Conservation (phyloP, 2,888 invertebrate genomes). For the Aphidoletes aphidimyza region DNA sequence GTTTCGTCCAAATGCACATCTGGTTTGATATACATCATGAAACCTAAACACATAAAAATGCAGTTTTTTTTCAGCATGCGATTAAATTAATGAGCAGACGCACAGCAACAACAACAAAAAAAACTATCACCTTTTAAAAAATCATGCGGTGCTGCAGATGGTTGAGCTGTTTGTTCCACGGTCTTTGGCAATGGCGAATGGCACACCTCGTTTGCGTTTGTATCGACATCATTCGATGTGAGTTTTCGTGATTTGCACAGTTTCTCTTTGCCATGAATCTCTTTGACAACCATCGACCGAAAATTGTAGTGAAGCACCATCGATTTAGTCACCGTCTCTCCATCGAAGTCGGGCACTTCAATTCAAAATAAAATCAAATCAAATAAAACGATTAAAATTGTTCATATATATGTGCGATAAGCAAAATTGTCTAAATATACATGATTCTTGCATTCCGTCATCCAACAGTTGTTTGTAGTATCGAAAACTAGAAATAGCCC, state of each 20-base stretch:
- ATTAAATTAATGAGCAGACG: not conserved
- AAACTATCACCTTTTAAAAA: conserved; percentile 31
- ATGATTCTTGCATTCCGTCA: not conserved
- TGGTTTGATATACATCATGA: conserved; percentile 21
- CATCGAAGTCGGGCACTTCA: not conserved
- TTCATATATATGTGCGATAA: not conserved
- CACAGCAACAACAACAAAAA: not conserved
- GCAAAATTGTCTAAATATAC: not conserved
- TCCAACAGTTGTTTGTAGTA: not conserved
- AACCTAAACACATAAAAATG: not conserved
- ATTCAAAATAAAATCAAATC: not conserved
- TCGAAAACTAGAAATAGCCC: not conserved
- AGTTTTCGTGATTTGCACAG: not conserved
- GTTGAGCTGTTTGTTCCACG: not conserved
- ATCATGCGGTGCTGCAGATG: conserved; percentile 34
- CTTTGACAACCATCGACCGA: not conserved
- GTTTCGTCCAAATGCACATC: conserved; percentile 33
- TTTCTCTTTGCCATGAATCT: not conserved
- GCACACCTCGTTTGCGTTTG: not conserved
- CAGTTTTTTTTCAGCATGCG: not conserved
- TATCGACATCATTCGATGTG: not conserved
- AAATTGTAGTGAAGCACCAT: not conserved
- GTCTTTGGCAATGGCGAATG: not conserved
- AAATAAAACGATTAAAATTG: too few species aligned
- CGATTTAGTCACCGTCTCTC: not conserved